Conservation (phyloP, 2,888 invertebrate genomes). For the Lasius platythorax region DNA sequence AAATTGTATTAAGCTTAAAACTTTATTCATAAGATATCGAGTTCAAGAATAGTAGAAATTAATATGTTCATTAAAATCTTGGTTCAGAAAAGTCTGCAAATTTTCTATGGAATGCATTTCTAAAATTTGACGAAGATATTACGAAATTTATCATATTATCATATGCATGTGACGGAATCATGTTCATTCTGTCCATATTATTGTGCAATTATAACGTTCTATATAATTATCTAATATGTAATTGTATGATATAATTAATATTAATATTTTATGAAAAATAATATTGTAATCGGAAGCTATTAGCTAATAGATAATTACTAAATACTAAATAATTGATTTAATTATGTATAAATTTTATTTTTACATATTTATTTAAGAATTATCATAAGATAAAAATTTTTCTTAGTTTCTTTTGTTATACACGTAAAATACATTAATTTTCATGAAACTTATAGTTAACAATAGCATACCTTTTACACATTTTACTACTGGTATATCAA, state of each 20-base stretch:
- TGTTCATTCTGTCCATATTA: neutral
- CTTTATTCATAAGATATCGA: neutral
- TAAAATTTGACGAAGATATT: neutral
- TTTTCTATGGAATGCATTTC: slow-evolving; percentile 3
- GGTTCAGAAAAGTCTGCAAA: neutral
- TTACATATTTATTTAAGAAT: neutral
- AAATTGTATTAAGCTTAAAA: neutral
- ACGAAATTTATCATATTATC: neutral
- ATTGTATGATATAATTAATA: neutral
- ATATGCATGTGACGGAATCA: neutral
- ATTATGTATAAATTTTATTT: neutral
- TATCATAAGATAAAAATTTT: neutral
- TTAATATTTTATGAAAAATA: slow-evolving; percentile 1
- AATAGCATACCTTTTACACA: neutral
- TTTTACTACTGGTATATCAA: neutral
- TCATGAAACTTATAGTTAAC: neutral
- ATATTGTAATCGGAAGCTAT: neutral
- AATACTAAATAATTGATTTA: neutral
- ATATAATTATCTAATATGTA: neutral
- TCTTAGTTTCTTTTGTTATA: neutral
- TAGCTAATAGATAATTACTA: slow-evolving; percentile 1
- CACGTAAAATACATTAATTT: neutral
- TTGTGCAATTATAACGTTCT: neutral
- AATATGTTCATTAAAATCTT: neutral
- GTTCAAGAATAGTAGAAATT: neutral